Base-by-base conservation (phyloP, 53 echinoderm and acorn worm species). In the Luidia sarsii region DNA sequence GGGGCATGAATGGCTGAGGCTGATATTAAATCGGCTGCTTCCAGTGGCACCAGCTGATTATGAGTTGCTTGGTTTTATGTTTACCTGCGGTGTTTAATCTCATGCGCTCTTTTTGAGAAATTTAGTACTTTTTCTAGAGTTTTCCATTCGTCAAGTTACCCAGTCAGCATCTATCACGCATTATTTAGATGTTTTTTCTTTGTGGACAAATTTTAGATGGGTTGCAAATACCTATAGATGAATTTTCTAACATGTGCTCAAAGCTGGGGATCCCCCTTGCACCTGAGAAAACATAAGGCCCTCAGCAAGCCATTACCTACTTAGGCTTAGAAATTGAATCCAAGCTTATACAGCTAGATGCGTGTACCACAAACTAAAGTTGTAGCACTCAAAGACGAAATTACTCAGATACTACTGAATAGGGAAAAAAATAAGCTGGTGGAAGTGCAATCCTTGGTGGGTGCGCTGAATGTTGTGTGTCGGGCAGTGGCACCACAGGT, bases 1-100 rank as follows among this genome's bases (percentile, higher is more conserved):
- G 79, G 75, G 11, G 74, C 83, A 24, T 55, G 39, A 19, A 7
- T 83, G 25, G 88, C 83, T 15, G 83, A 82, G 33, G 33, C 75
- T 49, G 75, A 88, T 50, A 83, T 88, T 19, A 65, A 83, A 36
- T 64, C 61, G 87, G 0, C 33, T 61, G 2, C 33, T 61, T 1
- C 62, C 62, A 53, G 53, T 53, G 7, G 7, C 53, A 8, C 53
- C 53, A n/a, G n/a, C 7, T 21, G 53, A 53, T 53, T 53, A 53
- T 53, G 53, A 53, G n/a, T 21, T 53, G 53, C 53, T 53, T 2
- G 20, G 20, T n/a, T 16, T 4, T 14, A 3, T 16, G 50, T 50
- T n/a, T 3, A 14, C 6, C 6, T 21, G 15, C 50, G 3, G 63
- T 63, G 63, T 14, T 5, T 63, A 35, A 4, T 16, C 7, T 16